A percentile compares a stretch with the other conserved stretches of the same genome.
These are phyloP conservation scores for Pseudomyrmex pallidus DNA, from an alignment of 1,140 invertebrate genomes.

Conservation along the genomic window DNA sequence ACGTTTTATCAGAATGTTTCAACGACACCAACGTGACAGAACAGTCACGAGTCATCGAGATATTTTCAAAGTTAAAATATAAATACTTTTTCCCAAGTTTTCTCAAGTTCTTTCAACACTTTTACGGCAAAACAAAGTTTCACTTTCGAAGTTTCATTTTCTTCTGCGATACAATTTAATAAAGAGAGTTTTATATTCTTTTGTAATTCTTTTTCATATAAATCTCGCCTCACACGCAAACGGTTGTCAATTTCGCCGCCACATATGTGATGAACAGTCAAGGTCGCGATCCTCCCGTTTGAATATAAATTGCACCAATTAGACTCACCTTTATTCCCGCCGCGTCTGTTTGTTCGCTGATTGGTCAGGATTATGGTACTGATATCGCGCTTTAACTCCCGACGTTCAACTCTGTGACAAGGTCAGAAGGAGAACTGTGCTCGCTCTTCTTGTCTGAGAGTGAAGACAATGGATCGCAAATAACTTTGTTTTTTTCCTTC, in stretches of 20 bases:
- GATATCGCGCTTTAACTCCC: slow-evolving; percentile 71
- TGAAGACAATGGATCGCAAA: not conserved
- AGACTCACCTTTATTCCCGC: slow-evolving; percentile 82
- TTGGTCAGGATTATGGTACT: slow-evolving; percentile 79
- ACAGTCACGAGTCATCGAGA: not conserved
- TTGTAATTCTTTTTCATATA: not conserved
- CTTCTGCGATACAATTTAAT: slow-evolving; percentile 10
- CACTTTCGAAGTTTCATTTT: not conserved
- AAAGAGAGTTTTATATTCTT: slow-evolving; percentile 5
- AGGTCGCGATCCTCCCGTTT: slow-evolving; percentile 82
- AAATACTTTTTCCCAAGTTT: not conserved
- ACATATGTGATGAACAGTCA: slow-evolving; percentile 75
- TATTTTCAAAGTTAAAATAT: slow-evolving; percentile 1
- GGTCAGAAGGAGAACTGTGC: slow-evolving; percentile 66
- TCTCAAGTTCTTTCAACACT: not conserved
- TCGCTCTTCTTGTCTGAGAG: slow-evolving; percentile 27
- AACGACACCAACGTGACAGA: slow-evolving; percentile 38
- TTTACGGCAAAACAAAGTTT: not conserved
- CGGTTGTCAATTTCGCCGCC: slow-evolving; percentile 74
- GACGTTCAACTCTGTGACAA: slow-evolving; percentile 73
- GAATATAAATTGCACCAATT: slow-evolving; percentile 83
- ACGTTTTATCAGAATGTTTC: slow-evolving; percentile 45
- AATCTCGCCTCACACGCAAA: slow-evolving; percentile 68
- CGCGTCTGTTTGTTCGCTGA: slow-evolving; percentile 82
- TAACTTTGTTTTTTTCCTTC: not conserved